phyloP scores from a whole-genome alignment of 2,797 vertebrate species.

The Anableps anableps region DNA sequence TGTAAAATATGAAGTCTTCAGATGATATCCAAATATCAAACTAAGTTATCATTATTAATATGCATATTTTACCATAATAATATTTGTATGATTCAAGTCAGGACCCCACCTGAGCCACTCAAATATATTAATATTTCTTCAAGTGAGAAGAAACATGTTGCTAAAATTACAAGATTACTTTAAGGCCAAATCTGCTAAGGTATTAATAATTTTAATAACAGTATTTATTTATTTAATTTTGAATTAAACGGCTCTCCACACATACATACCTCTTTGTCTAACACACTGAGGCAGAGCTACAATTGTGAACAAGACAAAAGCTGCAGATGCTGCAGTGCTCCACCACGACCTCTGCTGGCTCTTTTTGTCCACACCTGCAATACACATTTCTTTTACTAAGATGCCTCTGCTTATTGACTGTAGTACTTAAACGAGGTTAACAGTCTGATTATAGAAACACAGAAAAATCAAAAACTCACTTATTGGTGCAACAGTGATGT shows the following conservation, averaged over 20 bases:
- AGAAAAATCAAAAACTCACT: slow-evolving; percentile 59
- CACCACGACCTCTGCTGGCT: slow-evolving; percentile 75
- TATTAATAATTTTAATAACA: neutral
- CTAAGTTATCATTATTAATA: no score
- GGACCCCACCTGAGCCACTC: no score
- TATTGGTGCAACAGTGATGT: slow-evolving; percentile 70
- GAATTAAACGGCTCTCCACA: neutral
- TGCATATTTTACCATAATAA: no score
- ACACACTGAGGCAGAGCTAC: slow-evolving; percentile 71
- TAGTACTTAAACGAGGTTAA: neutral
- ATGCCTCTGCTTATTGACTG: neutral
- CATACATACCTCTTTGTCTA: slow-evolving; percentile 69
- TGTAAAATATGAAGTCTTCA: no score
- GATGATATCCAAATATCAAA: no score
- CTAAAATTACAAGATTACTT: neutral
- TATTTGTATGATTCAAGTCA: no score
- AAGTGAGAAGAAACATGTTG: no score
- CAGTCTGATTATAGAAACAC: neutral
- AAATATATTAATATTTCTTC: no score
- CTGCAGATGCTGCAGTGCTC: slow-evolving; percentile 77
- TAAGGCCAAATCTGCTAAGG: neutral
- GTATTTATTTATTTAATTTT: no score
- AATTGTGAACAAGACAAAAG: slow-evolving; percentile 76
- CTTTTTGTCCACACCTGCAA: slow-evolving; percentile 67
- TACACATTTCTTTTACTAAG: neutral